Evolutionary conservation across 1,140 invertebrate species (phyloP), one percentile per base, ranked within the genome.

Genomic region (Cotesia chilonis): DNA sequence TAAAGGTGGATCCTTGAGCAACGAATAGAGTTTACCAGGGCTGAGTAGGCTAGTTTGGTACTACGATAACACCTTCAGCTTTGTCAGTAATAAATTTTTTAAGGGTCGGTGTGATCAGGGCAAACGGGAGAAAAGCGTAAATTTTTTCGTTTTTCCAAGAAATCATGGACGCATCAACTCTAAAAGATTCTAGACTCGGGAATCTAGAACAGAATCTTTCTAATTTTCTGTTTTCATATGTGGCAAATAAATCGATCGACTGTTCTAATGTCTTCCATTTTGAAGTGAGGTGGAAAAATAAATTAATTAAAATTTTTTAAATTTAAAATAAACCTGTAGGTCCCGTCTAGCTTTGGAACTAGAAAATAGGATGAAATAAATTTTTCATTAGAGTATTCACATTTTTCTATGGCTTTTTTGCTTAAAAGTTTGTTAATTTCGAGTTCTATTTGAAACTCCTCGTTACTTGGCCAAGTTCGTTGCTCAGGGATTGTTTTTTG

Each of bases 111-210:
- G 63, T n/a, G 35, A 73, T 61, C 5, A 73, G 4, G 4, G 72
- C 67, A 65, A 73, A 73, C 9, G 67, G 67, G 12, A 61, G 61
- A 70, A 73, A 69, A 17, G 72, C 72, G 38, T 73, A 69, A 12
- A 68, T 52, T 4, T 52, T 12, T 59, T 66, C 67, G 12, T 67
- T 55, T 28, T 51, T 20, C 68, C 51, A 73, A 3, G 28, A 17
- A 17, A 65, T 59, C 6, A 61, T 74, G 41, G 71, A 70, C 1
- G 68, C 68, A 38, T 74, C 72, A n/a, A 70, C 68, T n/a, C n/a
- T 4, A 17, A 51, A 6, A 14, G 63, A 14, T 28, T 74, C 52
- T 52, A 68, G 72, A 20, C 66, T 54, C 6, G 68, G 68, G 54
- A 70, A 61, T 37, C 73, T 37, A 4, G 68, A 74, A 59, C 14